Evolutionary conservation across 2,888 invertebrate species (phyloP).

Genomic region (Cantharis rufa): DNA sequence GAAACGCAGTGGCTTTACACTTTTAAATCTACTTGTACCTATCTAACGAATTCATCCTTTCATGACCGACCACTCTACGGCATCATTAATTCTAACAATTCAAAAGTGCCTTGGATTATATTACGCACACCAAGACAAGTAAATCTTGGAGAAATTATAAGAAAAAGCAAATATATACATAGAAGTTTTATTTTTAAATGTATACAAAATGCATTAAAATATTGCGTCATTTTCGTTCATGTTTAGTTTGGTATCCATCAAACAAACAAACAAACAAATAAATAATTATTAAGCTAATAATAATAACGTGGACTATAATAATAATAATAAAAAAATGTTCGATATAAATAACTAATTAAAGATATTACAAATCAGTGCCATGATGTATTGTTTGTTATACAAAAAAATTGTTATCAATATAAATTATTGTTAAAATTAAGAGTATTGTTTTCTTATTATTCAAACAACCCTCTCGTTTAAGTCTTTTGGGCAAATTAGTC

Average conservation of each 20-base stretch:
- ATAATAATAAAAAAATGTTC: background rate
- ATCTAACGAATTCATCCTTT: background rate
- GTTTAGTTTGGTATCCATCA: background rate
- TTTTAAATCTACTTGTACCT: background rate
- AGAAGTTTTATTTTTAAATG: conserved; percentile 18
- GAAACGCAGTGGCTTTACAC: no score
- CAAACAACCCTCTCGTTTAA: background rate
- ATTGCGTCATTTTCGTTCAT: conserved; percentile 6
- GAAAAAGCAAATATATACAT: conserved; percentile 6
- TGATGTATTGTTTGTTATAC: background rate
- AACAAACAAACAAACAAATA: background rate
- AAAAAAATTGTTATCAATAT: background rate
- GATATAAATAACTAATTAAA: background rate
- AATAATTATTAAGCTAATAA: background rate
- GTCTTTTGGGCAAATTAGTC: background rate
- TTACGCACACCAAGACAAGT: background rate
- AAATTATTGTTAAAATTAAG: background rate
- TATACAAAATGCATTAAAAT: conserved; percentile 15
- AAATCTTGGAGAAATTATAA: background rate
- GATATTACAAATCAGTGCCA: background rate
- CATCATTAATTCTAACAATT: background rate
- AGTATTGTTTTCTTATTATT: background rate
- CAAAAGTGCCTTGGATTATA: background rate
- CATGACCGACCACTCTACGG: background rate
- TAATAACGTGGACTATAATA: background rate